Evolutionary conservation across 2,113 vertebrate species (phyloP), one percentile per base, ranked within the genome.

Genomic region (Seriola dumerili): DNA sequence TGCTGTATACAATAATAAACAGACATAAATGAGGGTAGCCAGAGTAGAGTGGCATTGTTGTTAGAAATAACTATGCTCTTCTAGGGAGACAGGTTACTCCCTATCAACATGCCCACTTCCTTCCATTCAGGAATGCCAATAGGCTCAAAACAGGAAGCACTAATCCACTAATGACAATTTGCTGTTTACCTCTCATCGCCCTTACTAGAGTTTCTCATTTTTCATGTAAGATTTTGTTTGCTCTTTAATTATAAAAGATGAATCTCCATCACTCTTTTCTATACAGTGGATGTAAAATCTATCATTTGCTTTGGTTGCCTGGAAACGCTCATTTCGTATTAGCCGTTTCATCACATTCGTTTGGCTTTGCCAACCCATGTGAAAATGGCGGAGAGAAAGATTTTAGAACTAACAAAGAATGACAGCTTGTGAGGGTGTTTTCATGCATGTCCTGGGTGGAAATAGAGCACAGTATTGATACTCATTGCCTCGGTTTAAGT

Each of bases 231-330:
- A 14, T 54, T 0, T 23, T 14, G 38, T 17, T 57, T 67, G 6
- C 25, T 72, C 25, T 59, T 62, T 19, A 25, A 73, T 40, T 38
- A 32, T 8, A 44, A 17, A 61, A 63, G 21, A 67, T 5, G 1
- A 10, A 46, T 68, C 16, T 75, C 29, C 25, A 29, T 38, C 38
- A 61, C 21, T 0, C 12, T 10, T 42, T 67, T 73, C n/a, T 23
- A 23, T 50, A 66, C 64, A 66, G 83, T 16, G 23, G 48, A 52
- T 69, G 44, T 58, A 17, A 25, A 83, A 84, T 85, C 12, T 44
- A 71, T 68, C 38, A 72, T 57, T 68, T 67, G 71, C 55, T 82
- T 40, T 72, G 69, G 93, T 94, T 93, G 93, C 93, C 80, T 91
- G 84, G 93, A 80, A 87, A 94, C 85, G 3, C 64, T 83, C 76